phyloP scores from a whole-genome alignment of 2,113 vertebrate genomes.

The Suricata suricatta region DNA sequence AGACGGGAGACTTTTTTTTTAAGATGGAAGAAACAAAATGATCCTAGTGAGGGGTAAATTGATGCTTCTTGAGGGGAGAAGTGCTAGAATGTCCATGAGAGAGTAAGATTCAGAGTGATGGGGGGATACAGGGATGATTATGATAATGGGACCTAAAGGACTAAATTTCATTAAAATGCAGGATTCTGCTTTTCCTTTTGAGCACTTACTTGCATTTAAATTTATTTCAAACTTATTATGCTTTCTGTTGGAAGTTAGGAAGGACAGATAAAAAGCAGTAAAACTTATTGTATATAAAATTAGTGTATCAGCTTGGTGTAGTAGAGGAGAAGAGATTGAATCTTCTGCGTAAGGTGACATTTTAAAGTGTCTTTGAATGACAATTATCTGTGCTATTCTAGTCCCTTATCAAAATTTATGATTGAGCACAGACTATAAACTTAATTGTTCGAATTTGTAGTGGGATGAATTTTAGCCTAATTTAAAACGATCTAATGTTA shows the following conservation, averaged over 20 bases:
- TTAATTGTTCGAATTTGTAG: slow-evolving; percentile 68
- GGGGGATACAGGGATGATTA: not conserved
- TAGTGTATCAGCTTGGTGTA: slow-evolving; percentile 44
- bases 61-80: slow-evolving; percentile 5
- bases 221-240: slow-evolving; percentile 47
- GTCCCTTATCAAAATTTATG: slow-evolving; percentile 76
- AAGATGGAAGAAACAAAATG: not conserved
- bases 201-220: slow-evolving; percentile 28
- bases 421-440: slow-evolving; percentile 70
- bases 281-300: slow-evolving; percentile 43
- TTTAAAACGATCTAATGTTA: slow-evolving; percentile 64
- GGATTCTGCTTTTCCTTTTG: slow-evolving; percentile 41
- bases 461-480: slow-evolving; percentile 63
- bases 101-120: not conserved
- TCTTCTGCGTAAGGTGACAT: slow-evolving; percentile 71
- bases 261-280: slow-evolving; percentile 39
- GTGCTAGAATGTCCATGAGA: not conserved
- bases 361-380: slow-evolving; percentile 68
- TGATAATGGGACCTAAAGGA: not conserved
- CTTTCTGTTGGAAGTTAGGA: slow-evolving; percentile 54
- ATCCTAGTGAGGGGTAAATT: not conserved
- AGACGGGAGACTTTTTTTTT: not conserved
- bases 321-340: slow-evolving; percentile 56
- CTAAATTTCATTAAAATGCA: not conserved
- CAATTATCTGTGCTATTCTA: slow-evolving; percentile 75